These are phyloP conservation scores for Oceanites oceanicus DNA, from an alignment of 2,113 vertebrate species.

Conservation along the genomic window DNA sequence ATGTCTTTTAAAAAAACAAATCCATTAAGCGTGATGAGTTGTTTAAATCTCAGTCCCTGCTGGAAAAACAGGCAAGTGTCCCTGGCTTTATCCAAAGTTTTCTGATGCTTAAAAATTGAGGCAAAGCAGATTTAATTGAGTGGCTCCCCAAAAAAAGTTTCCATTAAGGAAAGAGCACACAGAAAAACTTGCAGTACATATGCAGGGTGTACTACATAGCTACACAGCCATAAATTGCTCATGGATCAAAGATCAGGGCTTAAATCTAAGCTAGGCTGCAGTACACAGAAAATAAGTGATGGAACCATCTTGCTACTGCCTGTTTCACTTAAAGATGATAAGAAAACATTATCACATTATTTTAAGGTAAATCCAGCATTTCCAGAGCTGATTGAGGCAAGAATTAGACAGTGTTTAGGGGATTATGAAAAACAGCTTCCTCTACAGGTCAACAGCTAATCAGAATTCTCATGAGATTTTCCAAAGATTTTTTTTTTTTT, in stretches of 20 bases:
- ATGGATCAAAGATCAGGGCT: slow-evolving; percentile 75
- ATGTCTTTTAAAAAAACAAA: background rate
- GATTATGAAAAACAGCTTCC: slow-evolving; percentile 91
- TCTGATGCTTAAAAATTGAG: background rate
- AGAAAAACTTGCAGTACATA: background rate
- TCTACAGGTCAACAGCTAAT: slow-evolving; percentile 99
- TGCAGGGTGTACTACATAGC: background rate
- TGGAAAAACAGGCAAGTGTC: background rate
- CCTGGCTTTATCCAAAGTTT: slow-evolving; percentile 29
- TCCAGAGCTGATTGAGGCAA: slow-evolving; percentile 81
- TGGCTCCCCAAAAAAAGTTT: background rate
- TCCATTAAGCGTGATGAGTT: slow-evolving; percentile 14
- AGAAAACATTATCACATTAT: slow-evolving; percentile 85
- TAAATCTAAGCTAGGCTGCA: slow-evolving; percentile 64
- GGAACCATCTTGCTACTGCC: slow-evolving; percentile 75
- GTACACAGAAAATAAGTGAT: slow-evolving; percentile 72
- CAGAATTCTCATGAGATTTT: slow-evolving; percentile 95
- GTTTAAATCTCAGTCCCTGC: background rate
- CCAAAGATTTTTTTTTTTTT: slow-evolving; percentile 86
- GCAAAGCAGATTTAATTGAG: background rate
- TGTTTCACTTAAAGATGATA: slow-evolving; percentile 79
- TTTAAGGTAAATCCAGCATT: slow-evolving; percentile 84
- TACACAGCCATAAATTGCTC: slow-evolving; percentile 60
- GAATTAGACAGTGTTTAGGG: slow-evolving; percentile 90
- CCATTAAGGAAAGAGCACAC: background rate